phyloP scores from a whole-genome alignment of 2,113 vertebrate genomes.

The Indicator indicator region DNA sequence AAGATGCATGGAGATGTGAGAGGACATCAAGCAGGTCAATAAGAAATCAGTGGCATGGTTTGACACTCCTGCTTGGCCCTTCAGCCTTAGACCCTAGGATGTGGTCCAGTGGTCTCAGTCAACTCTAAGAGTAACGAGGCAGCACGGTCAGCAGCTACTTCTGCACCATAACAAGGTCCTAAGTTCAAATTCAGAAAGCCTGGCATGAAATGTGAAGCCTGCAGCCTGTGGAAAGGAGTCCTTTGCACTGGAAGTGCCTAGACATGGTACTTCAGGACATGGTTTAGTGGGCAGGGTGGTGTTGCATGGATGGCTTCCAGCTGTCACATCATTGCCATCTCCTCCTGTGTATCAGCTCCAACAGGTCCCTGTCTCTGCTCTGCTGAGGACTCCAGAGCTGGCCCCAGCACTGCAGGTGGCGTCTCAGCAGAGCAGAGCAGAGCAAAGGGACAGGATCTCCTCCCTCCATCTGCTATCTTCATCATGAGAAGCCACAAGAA shows the following conservation, averaged over 20 bases:
- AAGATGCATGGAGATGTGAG: slow-evolving; percentile 48
- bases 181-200: neutral
- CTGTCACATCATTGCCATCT: too few species aligned
- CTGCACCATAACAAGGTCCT: neutral
- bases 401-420: too few species aligned
- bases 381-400: too few species aligned
- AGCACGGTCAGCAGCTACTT: neutral
- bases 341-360: too few species aligned
- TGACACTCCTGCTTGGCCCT: neutral
- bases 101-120: neutral
- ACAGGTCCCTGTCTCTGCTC: too few species aligned
- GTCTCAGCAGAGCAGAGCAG: too few species aligned
- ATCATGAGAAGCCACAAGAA: neutral
- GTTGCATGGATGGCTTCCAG: too few species aligned
- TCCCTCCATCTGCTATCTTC: neutral
- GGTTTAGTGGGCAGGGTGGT: too few species aligned
- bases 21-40: neutral
- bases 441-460: too few species aligned
- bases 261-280: too few species aligned
- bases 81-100: neutral
- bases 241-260: neutral
- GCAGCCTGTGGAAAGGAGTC: neutral
- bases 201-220: neutral
- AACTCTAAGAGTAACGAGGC: neutral
- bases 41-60: slow-evolving; percentile 15